phyloP scores from a whole-genome alignment of 2,797 vertebrate species.

The Typhlichthys subterraneus region DNA sequence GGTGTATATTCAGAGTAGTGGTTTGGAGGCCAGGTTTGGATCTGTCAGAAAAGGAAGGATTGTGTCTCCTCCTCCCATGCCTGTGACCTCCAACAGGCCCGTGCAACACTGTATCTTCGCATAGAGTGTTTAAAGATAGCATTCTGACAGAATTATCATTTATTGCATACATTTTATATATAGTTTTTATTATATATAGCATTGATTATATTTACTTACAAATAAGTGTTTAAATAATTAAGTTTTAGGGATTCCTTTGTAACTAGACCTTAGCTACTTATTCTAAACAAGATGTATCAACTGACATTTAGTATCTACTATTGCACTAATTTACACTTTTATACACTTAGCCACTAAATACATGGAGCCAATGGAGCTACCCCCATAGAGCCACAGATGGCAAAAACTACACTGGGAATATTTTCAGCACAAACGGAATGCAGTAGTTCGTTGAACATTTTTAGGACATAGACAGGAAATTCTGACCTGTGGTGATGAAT shows the following conservation, averaged over 20 bases:
- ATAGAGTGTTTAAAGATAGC: slow-evolving; percentile 56
- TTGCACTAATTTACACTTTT: slow-evolving; percentile 22
- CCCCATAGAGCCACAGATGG: not conserved
- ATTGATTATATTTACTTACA: no score
- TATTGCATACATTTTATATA: no score
- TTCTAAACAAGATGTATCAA: not conserved
- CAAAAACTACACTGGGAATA: not conserved
- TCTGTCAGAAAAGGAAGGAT: slow-evolving; percentile 62
- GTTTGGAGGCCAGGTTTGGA: slow-evolving; percentile 38
- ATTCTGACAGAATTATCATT: slow-evolving; percentile 45
- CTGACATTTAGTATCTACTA: slow-evolving; percentile 13
- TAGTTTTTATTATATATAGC: no score
- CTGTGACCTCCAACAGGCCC: slow-evolving; percentile 69
- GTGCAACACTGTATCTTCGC: slow-evolving; percentile 71
- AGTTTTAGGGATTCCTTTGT: no score
- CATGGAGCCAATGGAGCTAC: not conserved
- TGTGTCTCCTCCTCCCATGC: slow-evolving; percentile 68
- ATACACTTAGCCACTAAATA: slow-evolving; percentile 27
- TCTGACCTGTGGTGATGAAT: slow-evolving; percentile 40
- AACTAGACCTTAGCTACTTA: no score
- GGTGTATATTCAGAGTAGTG: slow-evolving; percentile 33
- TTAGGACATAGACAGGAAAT: slow-evolving; percentile 31
- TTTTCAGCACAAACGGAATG: slow-evolving; percentile 3
- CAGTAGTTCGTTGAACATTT: slow-evolving; percentile 25
- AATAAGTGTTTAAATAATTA: no score